Conservation (phyloP, 2,113 vertebrate species). For the Macrotis lagotis region DNA sequence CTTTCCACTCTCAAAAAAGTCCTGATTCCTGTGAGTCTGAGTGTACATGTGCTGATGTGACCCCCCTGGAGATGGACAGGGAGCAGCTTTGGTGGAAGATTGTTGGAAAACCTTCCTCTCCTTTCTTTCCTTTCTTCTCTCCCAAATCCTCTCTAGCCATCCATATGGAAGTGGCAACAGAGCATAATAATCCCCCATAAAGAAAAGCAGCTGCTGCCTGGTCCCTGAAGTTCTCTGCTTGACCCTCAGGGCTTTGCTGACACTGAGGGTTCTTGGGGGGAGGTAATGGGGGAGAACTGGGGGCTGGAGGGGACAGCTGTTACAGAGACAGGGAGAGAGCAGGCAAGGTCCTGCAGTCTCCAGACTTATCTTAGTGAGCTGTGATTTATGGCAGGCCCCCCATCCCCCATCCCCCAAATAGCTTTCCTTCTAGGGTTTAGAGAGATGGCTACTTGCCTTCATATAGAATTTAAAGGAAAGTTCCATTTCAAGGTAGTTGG, state of each 20-base stretch:
- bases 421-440: not conserved
- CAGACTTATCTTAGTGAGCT: not conserved
- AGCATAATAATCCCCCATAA: constrained; percentile 2
- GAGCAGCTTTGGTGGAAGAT: not conserved
- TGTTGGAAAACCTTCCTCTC: not conserved
- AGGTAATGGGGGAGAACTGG: too few relatives aligned
- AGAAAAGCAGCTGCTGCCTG: not conserved
- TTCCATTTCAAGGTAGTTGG: not conserved
- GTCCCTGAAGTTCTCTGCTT: not conserved
- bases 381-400: not conserved
- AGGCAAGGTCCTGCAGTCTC: not conserved
- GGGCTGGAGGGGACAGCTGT: not conserved
- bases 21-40: not conserved
- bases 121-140: not conserved
- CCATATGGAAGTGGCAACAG: not conserved
- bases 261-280: not conserved
- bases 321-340: not conserved
- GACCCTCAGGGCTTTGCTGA: not conserved
- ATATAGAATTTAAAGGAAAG: not conserved
- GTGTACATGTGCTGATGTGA: not conserved
- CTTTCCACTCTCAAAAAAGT: not conserved
- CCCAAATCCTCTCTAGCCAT: not conserved
- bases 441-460: not conserved
- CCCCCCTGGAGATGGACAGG: not conserved
- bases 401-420: not conserved